These are phyloP conservation scores for Sthenelais limicola DNA, from an alignment of 2,888 invertebrate genomes.

Conservation along the genomic window DNA sequence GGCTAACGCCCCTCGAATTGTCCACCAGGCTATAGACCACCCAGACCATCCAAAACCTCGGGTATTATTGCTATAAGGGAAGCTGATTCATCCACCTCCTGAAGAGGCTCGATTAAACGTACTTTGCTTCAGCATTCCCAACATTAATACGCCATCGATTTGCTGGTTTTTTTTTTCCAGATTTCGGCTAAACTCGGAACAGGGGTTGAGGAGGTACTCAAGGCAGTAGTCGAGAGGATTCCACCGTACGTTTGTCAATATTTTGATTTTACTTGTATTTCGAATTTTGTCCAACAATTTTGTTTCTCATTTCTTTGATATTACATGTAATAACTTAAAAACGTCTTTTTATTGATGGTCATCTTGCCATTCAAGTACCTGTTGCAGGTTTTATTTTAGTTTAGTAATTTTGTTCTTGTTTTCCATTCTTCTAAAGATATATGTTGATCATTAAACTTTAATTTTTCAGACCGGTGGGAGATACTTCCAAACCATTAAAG, in stretches of 20 bases:
- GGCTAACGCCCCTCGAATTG: too few species aligned
- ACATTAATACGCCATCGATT: too few species aligned
- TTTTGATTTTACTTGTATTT: background rate
- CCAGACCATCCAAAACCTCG: too few species aligned
- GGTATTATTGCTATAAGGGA: too few species aligned
- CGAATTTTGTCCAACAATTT: background rate
- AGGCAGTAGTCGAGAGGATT: slow-evolving; percentile 84
- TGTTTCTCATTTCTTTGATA: background rate
- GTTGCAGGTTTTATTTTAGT: background rate
- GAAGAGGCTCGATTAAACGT: too few species aligned
- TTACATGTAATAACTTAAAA: background rate
- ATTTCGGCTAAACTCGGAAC: slow-evolving; percentile 93
- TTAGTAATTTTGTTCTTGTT: background rate
- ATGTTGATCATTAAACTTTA: background rate
- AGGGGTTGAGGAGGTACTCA: slow-evolving; percentile 84
- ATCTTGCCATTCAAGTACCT: background rate
- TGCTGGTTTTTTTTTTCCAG: slow-evolving; percentile 67
- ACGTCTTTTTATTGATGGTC: background rate
- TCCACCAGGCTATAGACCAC: too few species aligned
- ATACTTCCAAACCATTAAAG: slow-evolving; percentile 77
- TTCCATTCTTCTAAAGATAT: background rate
- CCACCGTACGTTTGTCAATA: slow-evolving; percentile 76
- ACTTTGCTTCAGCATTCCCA: too few species aligned
- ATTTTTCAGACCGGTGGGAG: slow-evolving; percentile 43
- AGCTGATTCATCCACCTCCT: too few species aligned